A percentile compares a stretch with the other conserved stretches of the same genome.
phyloP scores from a whole-genome alignment of 1,140 invertebrate species.

The Bombyx mori region DNA sequence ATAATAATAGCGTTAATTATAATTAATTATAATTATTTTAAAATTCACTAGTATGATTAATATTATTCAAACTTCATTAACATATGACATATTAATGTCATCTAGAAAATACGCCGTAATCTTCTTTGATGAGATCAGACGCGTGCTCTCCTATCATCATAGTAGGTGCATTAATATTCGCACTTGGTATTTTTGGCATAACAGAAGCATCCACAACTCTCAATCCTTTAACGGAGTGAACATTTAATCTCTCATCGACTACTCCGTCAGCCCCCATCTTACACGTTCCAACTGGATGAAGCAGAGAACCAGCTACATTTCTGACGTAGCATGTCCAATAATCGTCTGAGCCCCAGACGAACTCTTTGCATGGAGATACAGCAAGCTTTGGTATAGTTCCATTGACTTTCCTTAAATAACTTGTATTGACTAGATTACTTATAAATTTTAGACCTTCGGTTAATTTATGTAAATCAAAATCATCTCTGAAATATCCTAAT shows the following conservation, averaged over 20 bases:
- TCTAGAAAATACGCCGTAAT: slow-evolving; percentile 35
- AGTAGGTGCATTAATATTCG: slow-evolving; percentile 73
- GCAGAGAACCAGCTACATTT: slow-evolving; percentile 81
- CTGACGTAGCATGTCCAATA: slow-evolving; percentile 82
- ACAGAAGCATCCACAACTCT: slow-evolving; percentile 84
- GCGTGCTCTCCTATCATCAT: slow-evolving; percentile 77
- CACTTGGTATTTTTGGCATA: slow-evolving; percentile 76
- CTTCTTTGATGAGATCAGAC: slow-evolving; percentile 72
- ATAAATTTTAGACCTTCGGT: slow-evolving; percentile 57
- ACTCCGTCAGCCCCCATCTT: slow-evolving; percentile 84
- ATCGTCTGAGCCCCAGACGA: slow-evolving; percentile 67
- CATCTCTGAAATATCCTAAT: slow-evolving; percentile 73
- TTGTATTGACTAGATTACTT: slow-evolving; percentile 34
- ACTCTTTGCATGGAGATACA: slow-evolving; percentile 73
- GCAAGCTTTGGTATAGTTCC: slow-evolving; percentile 33
- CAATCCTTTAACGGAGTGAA: slow-evolving; percentile 75
- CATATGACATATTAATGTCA: too few species aligned
- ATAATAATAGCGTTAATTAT: too few species aligned
- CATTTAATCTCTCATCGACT: slow-evolving; percentile 77
- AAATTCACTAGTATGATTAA: too few species aligned
- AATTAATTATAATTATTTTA: too few species aligned
- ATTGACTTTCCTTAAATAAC: slow-evolving; percentile 39
- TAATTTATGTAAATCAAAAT: slow-evolving; percentile 56
- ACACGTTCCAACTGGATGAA: slow-evolving; percentile 85
- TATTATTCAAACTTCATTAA: too few species aligned